phyloP scores from a whole-genome alignment of 2,888 invertebrate genomes.

The Himalopsyche japonica region DNA sequence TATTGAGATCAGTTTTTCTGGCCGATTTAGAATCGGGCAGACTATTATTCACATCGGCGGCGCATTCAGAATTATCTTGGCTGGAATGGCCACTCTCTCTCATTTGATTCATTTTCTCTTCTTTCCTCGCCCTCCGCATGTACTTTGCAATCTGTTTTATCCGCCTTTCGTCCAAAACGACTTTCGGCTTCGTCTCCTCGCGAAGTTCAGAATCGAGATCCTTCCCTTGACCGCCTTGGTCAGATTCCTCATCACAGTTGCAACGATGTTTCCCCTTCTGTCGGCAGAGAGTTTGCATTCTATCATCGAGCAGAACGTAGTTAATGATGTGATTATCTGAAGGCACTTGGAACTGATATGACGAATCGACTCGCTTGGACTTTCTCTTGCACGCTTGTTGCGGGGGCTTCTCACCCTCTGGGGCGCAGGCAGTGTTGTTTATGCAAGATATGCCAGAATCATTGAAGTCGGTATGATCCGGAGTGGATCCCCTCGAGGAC shows the following conservation, averaged over 20 bases:
- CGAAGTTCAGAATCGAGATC: constrained; percentile 44
- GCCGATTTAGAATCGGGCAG: not conserved
- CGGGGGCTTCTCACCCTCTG: not conserved
- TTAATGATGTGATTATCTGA: constrained; percentile 37
- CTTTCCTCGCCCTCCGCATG: constrained; percentile 54
- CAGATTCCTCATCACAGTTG: constrained; percentile 73
- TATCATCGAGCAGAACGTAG: constrained; percentile 63
- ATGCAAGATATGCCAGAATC: constrained; percentile 19
- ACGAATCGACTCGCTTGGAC: constrained; percentile 26
- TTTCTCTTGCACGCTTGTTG: constrained; percentile 16
- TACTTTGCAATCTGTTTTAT: constrained; percentile 58
- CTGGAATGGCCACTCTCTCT: constrained; percentile 49
- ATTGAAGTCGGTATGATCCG: constrained; percentile 39
- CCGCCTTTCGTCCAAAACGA: constrained; percentile 49
- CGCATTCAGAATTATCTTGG: constrained; percentile 24
- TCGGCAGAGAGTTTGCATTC: constrained; percentile 72
- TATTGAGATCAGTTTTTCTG: not conserved
- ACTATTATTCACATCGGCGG: not conserved
- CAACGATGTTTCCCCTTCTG: constrained; percentile 79
- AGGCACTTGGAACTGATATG: constrained; percentile 34
- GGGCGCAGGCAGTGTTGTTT: not conserved
- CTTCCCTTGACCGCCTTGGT: constrained; percentile 47
- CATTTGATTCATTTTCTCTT: constrained; percentile 52
- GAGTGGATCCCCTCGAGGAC: constrained; percentile 39
- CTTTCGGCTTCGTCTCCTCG: constrained; percentile 46